Evolutionary conservation across 2,113 vertebrate genomes (phyloP).

Genomic region (Rhadina sibilatrix): DNA sequence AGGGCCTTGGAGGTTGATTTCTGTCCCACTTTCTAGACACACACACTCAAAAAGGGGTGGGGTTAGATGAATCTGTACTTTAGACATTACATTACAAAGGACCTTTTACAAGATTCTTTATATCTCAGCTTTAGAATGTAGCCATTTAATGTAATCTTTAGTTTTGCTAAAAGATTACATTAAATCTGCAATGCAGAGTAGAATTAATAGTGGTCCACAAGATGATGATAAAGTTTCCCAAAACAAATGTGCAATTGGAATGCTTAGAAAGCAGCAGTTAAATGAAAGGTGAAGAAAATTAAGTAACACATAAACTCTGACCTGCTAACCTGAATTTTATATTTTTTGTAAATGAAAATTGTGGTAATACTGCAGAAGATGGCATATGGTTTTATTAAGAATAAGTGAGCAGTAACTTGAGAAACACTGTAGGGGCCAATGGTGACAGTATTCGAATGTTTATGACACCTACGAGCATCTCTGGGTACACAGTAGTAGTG

Average conservation of each 20-base stretch:
- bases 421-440: not conserved
- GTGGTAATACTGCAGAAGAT: not conserved
- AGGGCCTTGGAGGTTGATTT: not conserved
- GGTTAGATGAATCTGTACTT: not conserved
- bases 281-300: not conserved
- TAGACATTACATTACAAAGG: not conserved
- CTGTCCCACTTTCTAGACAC: not conserved
- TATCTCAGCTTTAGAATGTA: not conserved
- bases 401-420: not conserved
- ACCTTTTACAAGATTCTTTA: not conserved
- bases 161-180: not conserved
- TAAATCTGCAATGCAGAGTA: not conserved
- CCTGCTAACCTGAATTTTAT: not conserved
- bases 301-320: not conserved
- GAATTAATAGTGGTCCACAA: not conserved
- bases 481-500: not conserved
- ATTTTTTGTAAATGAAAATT: not conserved
- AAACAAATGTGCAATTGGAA: not conserved
- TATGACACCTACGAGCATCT: not conserved
- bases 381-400: not conserved
- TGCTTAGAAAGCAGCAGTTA: not conserved
- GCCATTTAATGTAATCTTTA: not conserved
- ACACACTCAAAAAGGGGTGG: not conserved
- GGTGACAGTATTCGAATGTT: not conserved
- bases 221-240: not conserved